These are phyloP conservation scores for Catamblyrhynchus diadema DNA, from an alignment of 2,797 vertebrate genomes.

Conservation along the genomic window DNA sequence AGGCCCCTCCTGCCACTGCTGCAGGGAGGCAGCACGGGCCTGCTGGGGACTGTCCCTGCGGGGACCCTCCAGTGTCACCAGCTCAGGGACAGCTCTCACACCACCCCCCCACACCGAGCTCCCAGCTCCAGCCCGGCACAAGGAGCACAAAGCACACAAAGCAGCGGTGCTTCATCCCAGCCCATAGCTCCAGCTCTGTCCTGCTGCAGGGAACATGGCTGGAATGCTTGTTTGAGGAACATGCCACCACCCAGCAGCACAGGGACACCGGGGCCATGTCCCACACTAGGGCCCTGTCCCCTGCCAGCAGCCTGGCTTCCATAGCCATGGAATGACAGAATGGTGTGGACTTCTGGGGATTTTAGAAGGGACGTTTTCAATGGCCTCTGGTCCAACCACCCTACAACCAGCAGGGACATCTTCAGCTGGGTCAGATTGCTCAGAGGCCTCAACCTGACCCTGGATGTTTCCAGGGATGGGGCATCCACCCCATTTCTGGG, in stretches of 20 bases:
- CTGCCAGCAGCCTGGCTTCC: background rate
- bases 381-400: background rate
- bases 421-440: background rate
- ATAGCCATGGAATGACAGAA: background rate
- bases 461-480: background rate
- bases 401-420: background rate
- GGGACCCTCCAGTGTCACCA: background rate
- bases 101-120: background rate
- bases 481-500: background rate
- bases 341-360: background rate
- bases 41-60: fast-evolving
- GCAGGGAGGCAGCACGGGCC: background rate
- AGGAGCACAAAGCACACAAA: background rate
- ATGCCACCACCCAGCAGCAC: fast-evolving
- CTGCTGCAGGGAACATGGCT: fast-evolving
- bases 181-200: background rate
- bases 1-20: background rate
- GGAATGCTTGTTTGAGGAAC: background rate
- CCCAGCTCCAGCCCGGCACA: background rate
- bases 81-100: background rate
- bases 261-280: background rate
- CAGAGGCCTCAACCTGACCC: background rate
- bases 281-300: background rate
- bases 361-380: background rate
- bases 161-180: background rate